Base-by-base conservation (phyloP, 2,797 vertebrate genomes). In the Aldrovandia affinis region DNA sequence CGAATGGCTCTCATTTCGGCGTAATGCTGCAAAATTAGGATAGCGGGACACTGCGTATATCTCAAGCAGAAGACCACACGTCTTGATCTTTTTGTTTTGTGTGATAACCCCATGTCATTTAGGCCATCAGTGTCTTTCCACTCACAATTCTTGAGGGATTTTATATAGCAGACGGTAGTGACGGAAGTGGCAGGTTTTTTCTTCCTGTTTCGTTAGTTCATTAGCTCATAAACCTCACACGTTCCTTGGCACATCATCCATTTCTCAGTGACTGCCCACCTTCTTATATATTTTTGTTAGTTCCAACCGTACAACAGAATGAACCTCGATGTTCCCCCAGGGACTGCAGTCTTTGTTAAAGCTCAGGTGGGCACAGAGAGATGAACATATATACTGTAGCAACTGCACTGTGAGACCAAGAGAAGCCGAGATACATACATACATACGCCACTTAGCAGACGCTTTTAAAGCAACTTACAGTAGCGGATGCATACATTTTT, bases 71-170 rank as follows among this genome's bases (percentile, higher is more conserved):
- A 73, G 22, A 84, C 47, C 36, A 81, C 42, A 55, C 65, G 70
- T 36, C 28, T 80, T 84, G 52, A 84, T 78, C 70, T 77, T n/a
- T n/a, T n/a, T 83, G 50, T 22, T 80, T 70, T 84, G 33, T 54
- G 77, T 52, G 44, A 50, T 79, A 42, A 55, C 54, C 75, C 83
- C 33, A 30, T 42, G 25, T 28, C 39, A 78, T 57, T 70, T 61
- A 33, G n/a, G n/a, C n/a, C 30, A 33, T 59, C 20, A n/a, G 28
- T 30, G n/a, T 12, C 28, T 30, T 52, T 78, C 25, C 22, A 1
- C 30, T 79, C 78, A 54, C 3, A 52, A 79, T 79, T 47, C 78
- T 52, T 79, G n/a, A 54, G 47, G 50, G 78, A 79, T 79, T n/a
- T 79, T 79, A 47, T 55, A 30, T 36, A 52, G 47, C 47, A 79